Conservation (phyloP, 2,113 vertebrate species). For the Hyla sarda region DNA sequence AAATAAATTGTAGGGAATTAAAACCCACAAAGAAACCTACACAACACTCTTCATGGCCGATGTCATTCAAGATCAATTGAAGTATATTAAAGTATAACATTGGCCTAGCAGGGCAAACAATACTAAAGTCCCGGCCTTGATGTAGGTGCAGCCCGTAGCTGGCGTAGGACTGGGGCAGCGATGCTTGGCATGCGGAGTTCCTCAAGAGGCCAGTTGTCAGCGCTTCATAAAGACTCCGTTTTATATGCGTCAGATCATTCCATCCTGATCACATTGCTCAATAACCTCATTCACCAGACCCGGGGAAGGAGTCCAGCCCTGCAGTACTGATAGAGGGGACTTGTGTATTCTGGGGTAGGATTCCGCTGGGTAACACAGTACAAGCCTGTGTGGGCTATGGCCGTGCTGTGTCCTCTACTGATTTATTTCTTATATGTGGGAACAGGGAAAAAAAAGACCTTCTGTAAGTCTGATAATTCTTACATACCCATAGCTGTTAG, state of each 20-base stretch:
- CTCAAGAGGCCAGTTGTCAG: slow-evolving; percentile 16
- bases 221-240: background rate
- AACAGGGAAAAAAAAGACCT: background rate
- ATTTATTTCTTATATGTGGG: background rate
- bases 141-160: background rate
- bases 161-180: background rate
- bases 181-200: slow-evolving; percentile 14
- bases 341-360: background rate
- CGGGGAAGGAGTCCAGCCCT: background rate
- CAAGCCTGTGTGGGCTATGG: background rate
- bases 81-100: no score
- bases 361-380: background rate
- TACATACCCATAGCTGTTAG: background rate
- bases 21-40: no score
- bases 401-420: background rate
- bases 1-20: no score
- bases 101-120: no score
- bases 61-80: no score
- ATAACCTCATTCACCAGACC: slow-evolving; percentile 22
- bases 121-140: background rate
- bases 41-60: no score
- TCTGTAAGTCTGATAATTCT: background rate
- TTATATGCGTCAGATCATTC: background rate
- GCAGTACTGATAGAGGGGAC: background rate
- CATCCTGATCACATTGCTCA: slow-evolving; percentile 1